Evolutionary conservation across 2,113 vertebrate genomes (phyloP).

Genomic region (Aviceda subcristata): DNA sequence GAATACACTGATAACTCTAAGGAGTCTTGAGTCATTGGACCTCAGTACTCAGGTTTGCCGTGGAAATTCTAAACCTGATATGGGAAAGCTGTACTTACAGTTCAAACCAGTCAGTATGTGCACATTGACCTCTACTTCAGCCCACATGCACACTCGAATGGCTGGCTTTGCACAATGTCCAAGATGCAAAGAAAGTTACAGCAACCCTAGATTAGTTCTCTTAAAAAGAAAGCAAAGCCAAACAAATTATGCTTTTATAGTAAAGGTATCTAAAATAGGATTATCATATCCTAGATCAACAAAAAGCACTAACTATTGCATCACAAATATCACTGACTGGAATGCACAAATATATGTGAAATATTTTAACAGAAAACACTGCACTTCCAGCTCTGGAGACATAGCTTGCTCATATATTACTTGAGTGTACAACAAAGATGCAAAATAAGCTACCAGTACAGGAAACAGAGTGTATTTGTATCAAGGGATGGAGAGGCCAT

Average conservation of each 20-base stretch:
- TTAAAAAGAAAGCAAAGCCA: background rate
- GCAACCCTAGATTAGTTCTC: background rate
- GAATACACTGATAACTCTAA: background rate
- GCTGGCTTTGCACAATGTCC: background rate
- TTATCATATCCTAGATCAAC: background rate
- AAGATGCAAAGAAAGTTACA: background rate
- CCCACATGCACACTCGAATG: fast-evolving
- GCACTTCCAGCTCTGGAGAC: background rate
- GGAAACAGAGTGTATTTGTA: background rate
- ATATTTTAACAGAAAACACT: background rate
- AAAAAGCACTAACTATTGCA: background rate
- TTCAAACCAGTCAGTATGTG: background rate
- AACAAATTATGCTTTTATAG: background rate
- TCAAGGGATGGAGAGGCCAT: background rate
- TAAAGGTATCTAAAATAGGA: background rate
- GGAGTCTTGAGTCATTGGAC: background rate
- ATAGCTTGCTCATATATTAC: background rate
- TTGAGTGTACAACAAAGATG: background rate
- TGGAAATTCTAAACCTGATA: background rate
- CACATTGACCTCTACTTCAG: background rate
- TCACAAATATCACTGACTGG: background rate
- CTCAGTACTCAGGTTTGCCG: background rate
- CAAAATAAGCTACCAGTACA: background rate
- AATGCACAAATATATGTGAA: background rate
- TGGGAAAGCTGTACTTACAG: fast-evolving